A percentile compares a stretch with the other conserved stretches of the same genome.
Evolutionary conservation across 1,140 invertebrate genomes (phyloP).

Genomic region (Drosophila athabasca): DNA sequence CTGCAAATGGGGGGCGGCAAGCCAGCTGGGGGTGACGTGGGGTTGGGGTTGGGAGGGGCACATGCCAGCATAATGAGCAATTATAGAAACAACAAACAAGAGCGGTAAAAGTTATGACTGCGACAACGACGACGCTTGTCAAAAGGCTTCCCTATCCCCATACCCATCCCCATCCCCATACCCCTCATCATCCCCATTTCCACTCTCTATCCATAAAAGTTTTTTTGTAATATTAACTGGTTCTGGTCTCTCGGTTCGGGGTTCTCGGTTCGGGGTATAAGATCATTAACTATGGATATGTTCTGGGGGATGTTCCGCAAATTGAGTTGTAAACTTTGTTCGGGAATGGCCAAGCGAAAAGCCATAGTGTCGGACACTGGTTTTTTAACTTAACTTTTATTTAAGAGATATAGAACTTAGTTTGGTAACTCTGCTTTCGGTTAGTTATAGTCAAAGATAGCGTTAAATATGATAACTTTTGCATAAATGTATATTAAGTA

Average conservation of each 20-base stretch:
- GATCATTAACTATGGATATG: slow-evolving; percentile 54
- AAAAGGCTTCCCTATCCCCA: slow-evolving; percentile 48
- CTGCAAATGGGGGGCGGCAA: slow-evolving; percentile 44
- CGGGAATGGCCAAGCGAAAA: neutral
- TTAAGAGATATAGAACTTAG: neutral
- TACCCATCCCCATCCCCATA: slow-evolving; percentile 1
- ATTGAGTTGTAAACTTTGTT: slow-evolving; percentile 46
- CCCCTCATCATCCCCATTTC: slow-evolving; percentile 16
- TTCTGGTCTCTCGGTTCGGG: no score
- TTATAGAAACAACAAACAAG: slow-evolving; percentile 49
- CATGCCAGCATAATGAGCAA: slow-evolving; percentile 57
- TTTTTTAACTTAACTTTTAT: neutral
- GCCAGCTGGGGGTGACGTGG: no score
- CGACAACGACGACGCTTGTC: slow-evolving; percentile 59
- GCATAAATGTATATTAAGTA: no score
- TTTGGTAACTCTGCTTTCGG: slow-evolving; percentile 3
- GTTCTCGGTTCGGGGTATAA: neutral
- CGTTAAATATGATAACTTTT: no score
- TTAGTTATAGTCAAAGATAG: no score
- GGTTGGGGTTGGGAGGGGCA: slow-evolving; percentile 8
- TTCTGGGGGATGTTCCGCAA: slow-evolving; percentile 48
- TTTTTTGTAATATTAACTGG: slow-evolving; percentile 45
- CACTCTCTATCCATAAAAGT: slow-evolving; percentile 23
- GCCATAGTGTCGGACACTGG: slow-evolving; percentile 9
- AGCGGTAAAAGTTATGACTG: slow-evolving; percentile 74